A percentile compares a stretch with the other conserved stretches of the same genome.
These are phyloP conservation scores for Hirudinaria manillensis DNA, from an alignment of 2,888 invertebrate species.

Conservation along the genomic window DNA sequence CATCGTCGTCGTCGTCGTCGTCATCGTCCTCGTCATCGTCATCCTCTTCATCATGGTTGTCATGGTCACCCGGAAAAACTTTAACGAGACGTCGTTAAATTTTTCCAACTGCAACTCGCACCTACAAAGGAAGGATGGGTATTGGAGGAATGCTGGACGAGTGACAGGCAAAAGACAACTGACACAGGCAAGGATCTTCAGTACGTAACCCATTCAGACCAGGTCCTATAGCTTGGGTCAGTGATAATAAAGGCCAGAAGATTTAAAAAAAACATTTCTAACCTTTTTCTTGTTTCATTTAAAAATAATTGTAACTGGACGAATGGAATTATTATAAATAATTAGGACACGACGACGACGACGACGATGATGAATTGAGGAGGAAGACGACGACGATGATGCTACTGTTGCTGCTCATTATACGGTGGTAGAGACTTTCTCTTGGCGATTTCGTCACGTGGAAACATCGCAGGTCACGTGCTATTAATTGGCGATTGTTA, in stretches of 20 bases:
- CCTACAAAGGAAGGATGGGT: no score
- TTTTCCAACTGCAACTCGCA: not conserved
- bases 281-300: no score
- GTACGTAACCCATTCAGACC: no score
- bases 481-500: slow-evolving; percentile 14
- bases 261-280: no score
- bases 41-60: not conserved
- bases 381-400: not conserved
- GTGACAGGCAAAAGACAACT: no score
- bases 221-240: no score
- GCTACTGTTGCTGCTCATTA: slow-evolving; percentile 4
- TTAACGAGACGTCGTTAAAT: slow-evolving; percentile 14
- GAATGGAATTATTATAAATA: slow-evolving; percentile 8
- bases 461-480: slow-evolving; percentile 13
- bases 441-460: slow-evolving; percentile 17
- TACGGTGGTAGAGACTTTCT: not conserved
- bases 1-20: not conserved
- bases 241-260: no score
- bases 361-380: not conserved
- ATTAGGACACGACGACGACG: slow-evolving; percentile 11
- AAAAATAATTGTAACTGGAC: not conserved
- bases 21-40: not conserved
- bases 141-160: no score
- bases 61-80: not conserved
- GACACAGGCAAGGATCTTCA: no score